Evolutionary conservation across 2,797 vertebrate genomes (phyloP).

Genomic region (Neopelma chrysocephalum): DNA sequence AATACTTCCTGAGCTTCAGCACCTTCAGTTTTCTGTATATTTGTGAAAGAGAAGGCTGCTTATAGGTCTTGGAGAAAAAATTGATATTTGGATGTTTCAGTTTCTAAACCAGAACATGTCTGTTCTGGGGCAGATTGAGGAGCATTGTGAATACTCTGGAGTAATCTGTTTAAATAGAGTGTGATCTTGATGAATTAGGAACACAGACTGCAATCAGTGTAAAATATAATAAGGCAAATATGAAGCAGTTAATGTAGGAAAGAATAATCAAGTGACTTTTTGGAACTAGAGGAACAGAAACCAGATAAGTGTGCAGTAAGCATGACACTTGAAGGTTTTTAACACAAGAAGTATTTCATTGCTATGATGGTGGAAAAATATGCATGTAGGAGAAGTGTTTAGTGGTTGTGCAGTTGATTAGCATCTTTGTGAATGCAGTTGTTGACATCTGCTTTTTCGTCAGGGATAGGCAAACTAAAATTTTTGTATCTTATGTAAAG

Average conservation of each 20-base stretch:
- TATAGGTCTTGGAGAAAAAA: neutral
- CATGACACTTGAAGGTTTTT: neutral
- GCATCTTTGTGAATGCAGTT: neutral
- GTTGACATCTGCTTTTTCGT: neutral
- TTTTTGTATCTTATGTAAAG: neutral
- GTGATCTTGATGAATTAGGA: conserved; percentile 48
- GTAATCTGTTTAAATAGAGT: conserved; percentile 44
- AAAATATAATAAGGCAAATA: conserved; percentile 51
- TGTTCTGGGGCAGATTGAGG: conserved; percentile 30
- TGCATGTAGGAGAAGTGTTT: neutral
- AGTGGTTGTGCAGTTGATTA: neutral
- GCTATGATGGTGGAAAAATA: neutral
- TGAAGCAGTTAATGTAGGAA: conserved; percentile 11
- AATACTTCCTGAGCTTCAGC: neutral
- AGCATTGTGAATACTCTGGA: conserved; percentile 26
- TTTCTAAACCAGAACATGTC: conserved; percentile 38
- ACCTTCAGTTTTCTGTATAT: neutral
- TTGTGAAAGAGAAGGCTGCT: neutral
- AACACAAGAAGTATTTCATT: neutral
- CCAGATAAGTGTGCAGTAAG: neutral
- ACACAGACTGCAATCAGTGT: neutral
- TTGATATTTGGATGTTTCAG: neutral
- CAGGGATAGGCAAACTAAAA: neutral
- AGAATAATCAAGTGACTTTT: neutral
- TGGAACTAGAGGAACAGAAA: neutral